A percentile compares a stretch with the other conserved stretches of the same genome.
phyloP scores from a whole-genome alignment of 2,113 vertebrate genomes.

The Scophthalmus maximus region DNA sequence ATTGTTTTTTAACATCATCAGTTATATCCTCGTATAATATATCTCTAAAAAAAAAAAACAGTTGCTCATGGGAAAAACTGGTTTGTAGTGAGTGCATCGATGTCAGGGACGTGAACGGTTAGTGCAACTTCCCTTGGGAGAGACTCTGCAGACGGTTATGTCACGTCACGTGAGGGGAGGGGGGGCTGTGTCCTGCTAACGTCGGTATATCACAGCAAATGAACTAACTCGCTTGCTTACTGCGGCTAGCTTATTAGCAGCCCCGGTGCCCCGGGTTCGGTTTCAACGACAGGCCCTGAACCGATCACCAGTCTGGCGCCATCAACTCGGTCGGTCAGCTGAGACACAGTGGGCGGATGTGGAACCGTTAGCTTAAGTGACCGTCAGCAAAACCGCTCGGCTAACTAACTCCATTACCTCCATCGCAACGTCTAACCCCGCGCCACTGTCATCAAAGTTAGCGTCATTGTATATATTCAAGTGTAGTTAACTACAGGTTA shows the following conservation, averaged over 20 bases:
- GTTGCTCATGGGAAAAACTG: no score
- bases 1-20: no score
- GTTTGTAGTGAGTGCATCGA: fast-evolving
- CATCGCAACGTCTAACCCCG: no score
- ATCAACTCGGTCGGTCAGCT: not conserved
- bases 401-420: not conserved
- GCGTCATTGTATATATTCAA: not conserved
- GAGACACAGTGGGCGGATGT: not conserved
- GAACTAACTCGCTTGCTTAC: not conserved
- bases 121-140: not conserved
- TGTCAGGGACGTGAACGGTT: not conserved
- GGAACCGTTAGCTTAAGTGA: slow-evolving; percentile 58
- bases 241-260: not conserved
- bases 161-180: slow-evolving; percentile 32
- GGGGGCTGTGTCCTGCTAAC: slow-evolving; percentile 22
- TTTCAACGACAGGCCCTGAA: no score
- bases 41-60: no score
- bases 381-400: not conserved
- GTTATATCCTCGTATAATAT: no score
- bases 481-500: fast-evolving
- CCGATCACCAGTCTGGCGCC: no score
- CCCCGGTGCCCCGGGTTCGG: no score
- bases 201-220: no score
- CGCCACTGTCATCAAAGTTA: fast-evolving
- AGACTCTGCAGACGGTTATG: not conserved